phyloP scores from a whole-genome alignment of 2,888 invertebrate genomes.

The Podotricha telesiphe region DNA sequence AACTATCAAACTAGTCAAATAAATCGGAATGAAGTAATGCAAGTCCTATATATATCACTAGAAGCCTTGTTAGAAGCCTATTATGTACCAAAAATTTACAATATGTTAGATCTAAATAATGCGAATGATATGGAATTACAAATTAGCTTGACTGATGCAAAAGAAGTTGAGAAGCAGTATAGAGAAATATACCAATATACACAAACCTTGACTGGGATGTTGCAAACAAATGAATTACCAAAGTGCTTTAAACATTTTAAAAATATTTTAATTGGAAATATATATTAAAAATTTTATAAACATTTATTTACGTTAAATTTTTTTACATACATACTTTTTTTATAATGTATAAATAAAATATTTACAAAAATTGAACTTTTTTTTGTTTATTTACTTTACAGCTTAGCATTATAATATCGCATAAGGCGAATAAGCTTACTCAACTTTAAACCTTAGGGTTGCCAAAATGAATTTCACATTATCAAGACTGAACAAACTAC shows the following conservation, averaged over 20 bases:
- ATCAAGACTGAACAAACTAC: too few species aligned
- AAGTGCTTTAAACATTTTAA: conserved; percentile 9
- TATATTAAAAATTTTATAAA: background rate
- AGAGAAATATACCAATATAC: conserved; percentile 51
- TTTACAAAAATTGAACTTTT: too few species aligned
- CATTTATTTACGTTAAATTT: background rate
- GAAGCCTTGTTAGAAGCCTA: conserved; percentile 70
- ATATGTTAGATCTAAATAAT: conserved; percentile 62
- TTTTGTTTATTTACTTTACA: too few species aligned
- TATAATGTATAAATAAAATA: too few species aligned
- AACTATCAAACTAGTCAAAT: conserved; percentile 37
- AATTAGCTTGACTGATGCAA: conserved; percentile 55
- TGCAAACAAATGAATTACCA: conserved; percentile 9
- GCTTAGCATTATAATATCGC: too few species aligned
- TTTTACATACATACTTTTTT: background rate
- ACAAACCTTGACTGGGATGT: background rate
- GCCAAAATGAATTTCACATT: too few species aligned
- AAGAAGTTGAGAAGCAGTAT: conserved; percentile 65
- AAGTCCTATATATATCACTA: conserved; percentile 61
- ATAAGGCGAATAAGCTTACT: too few species aligned
- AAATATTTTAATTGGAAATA: background rate
- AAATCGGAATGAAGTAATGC: conserved; percentile 56
- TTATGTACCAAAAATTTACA: conserved; percentile 61
- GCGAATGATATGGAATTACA: conserved; percentile 39
- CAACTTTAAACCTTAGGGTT: too few species aligned